Evolutionary conservation across 1,140 invertebrate genomes (phyloP).

Genomic region (Ylistrum balloti): DNA sequence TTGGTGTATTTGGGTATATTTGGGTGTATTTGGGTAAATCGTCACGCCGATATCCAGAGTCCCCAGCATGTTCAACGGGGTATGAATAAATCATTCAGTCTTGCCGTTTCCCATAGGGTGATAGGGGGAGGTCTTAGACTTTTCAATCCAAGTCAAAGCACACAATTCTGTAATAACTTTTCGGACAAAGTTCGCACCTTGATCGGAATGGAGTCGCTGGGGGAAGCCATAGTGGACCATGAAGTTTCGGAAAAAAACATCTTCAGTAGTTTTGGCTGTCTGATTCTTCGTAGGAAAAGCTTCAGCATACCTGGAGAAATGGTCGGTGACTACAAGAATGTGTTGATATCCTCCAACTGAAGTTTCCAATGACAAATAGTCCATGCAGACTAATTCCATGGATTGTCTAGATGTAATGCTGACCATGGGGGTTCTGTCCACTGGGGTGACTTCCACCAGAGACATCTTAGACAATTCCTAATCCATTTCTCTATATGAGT

Average conservation of each 20-base stretch:
- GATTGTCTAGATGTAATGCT: constrained; percentile 50
- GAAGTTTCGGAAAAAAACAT: constrained; percentile 33
- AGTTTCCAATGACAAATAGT: constrained; percentile 52
- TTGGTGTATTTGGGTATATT: too few relatives aligned
- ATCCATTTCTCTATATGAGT: constrained; percentile 18
- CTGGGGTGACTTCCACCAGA: constrained; percentile 42
- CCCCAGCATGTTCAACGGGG: background rate
- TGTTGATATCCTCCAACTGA: constrained; percentile 47
- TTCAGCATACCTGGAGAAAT: constrained; percentile 49
- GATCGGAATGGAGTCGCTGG: background rate
- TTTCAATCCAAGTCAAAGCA: background rate
- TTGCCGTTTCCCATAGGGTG: too few relatives aligned
- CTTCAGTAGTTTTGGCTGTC: constrained; percentile 46
- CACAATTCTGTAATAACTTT: background rate
- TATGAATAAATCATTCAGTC: background rate
- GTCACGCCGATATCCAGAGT: background rate
- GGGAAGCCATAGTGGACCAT: background rate
- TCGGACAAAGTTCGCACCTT: background rate
- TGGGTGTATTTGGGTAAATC: too few relatives aligned
- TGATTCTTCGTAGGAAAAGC: constrained; percentile 53
- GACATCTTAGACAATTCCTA: constrained; percentile 23
- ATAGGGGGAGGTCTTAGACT: background rate
- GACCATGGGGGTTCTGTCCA: constrained; percentile 46
- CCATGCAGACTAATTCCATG: constrained; percentile 56
- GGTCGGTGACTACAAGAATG: constrained; percentile 52